Conservation (phyloP, 92 coral and sea anemone species). For the Porites evermanni region DNA sequence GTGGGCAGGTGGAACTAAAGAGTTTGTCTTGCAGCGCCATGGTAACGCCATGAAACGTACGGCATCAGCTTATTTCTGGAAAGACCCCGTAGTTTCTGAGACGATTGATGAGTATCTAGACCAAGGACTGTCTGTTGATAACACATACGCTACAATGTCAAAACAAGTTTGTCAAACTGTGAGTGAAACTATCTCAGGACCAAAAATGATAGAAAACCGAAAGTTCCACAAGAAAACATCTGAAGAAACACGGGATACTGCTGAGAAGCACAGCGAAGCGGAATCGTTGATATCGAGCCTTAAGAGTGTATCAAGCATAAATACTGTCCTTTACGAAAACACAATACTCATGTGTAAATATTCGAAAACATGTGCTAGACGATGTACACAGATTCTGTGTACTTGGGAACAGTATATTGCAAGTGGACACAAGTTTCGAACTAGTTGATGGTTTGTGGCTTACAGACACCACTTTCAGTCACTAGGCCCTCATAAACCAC, state of each 20-base stretch:
- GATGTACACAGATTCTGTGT: constrained; percentile 62
- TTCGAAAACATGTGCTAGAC: constrained; percentile 44
- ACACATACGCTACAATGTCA: constrained; percentile 37
- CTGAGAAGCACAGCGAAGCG: constrained; percentile 35
- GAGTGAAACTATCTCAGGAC: constrained; percentile 66
- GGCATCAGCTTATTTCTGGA: constrained; percentile 11
- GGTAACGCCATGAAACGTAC: constrained; percentile 63
- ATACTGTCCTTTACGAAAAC: constrained; percentile 53
- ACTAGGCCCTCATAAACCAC: constrained; percentile 24
- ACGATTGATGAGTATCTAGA: constrained; percentile 34
- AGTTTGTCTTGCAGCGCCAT: constrained; percentile 61
- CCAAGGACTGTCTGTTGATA: constrained; percentile 63
- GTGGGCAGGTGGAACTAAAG: constrained; percentile 52
- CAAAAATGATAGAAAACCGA: constrained; percentile 66
- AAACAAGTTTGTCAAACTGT: constrained; percentile 42
- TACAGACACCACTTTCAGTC: constrained; percentile 50
- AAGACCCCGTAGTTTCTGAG: no score
- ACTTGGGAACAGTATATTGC: constrained; percentile 61
- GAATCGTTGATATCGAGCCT: constrained; percentile 50
- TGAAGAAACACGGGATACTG: not conserved
- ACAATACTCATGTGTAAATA: constrained; percentile 56
- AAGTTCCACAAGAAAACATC: constrained; percentile 27
- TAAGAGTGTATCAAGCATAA: constrained; percentile 39
- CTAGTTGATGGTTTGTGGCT: constrained; percentile 65
- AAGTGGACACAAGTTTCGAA: constrained; percentile 60